Percentiles rank a stretch among this genome's conserved stretches.
Conservation (phyloP, 1,140 invertebrate species). For the Hydropsyche tenuis region DNA sequence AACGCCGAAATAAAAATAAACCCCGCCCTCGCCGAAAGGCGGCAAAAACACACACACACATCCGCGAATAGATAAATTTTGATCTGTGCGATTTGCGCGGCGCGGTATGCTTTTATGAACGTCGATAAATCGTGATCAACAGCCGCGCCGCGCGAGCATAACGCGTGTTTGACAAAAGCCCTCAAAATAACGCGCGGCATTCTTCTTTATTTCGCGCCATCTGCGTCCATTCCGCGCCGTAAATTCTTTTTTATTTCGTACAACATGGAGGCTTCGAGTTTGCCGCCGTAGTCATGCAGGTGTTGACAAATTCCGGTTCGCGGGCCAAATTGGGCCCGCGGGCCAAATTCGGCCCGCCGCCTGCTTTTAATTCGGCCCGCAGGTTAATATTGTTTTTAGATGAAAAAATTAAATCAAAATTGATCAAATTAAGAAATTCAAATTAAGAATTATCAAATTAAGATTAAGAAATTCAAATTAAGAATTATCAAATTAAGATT, state of each 20-base stretch:
- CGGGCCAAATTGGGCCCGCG: no score
- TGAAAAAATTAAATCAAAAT: no score
- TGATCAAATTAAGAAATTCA: no score
- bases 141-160: background rate
- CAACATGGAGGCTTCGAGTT: background rate
- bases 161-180: slow-evolving; percentile 25
- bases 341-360: no score
- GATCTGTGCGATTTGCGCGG: slow-evolving; percentile 15
- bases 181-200: slow-evolving; percentile 18
- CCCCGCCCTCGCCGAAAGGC: no score
- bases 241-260: slow-evolving; percentile 26
- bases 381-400: no score
- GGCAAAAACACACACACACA: background rate
- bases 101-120: slow-evolving; percentile 24
- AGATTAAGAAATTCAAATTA: no score
- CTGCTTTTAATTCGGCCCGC: no score
- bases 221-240: slow-evolving; percentile 19
- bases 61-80: slow-evolving; percentile 8
- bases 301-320: no score
- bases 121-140: slow-evolving; percentile 26
- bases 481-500: no score
- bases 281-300: no score
- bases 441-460: no score
- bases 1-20: background rate
- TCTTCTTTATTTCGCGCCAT: slow-evolving; percentile 24